Base-by-base conservation (phyloP, 2,888 invertebrate species). In the Lasioglossum marginatum region DNA sequence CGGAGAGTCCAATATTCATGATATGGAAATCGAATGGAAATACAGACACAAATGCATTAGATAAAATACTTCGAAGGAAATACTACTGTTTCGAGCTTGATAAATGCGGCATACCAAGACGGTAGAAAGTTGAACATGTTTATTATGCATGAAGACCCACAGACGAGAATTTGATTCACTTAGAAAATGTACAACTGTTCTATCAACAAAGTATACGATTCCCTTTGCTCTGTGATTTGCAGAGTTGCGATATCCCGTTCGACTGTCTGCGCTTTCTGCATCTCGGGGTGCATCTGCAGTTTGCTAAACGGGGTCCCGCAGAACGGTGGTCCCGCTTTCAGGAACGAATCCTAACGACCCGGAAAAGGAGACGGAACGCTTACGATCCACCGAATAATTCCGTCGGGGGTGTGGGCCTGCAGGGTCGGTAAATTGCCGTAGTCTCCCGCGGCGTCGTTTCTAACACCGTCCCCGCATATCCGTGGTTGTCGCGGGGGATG, bases 391-490 rank as follows among this genome's bases (percentile, higher is more conserved):
- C 78, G 80, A 87, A 86, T 87, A 87, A 86, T 83, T 86, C 75
- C 68, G 37, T 23, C 8, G 10, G 10, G 23, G 80, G 48, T 27
- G 48, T 23, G 23, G 48, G 73, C 2, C 23, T 85, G 82, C 86
- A 81, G 76, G 81, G 70, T 73, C 71, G 48, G 77, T 79, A 87
- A 87, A 88, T 87, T 88, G 85, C 87, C 84, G 80, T 73, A 82
- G 85, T 85, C 87, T 85, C 85, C 77, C 81, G 72, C 81, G 70
- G 79, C 79, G 80, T 79, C 82, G 88, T 85, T 87, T 84, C 76
- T 82, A 87, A 79, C 87, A 48, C 70, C 40, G 31, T 34, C 52
- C 81, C 19, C 31, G 70, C 19, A 27, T 27, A 14, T 31, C 60
- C n/a, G 27, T 60, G 60, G 63, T 52, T 63, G 31, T 63, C 63